Evolutionary conservation across 2,888 invertebrate species (phyloP), one percentile per base, ranked within the genome.

Genomic region (Diaprepes abbreviatus): DNA sequence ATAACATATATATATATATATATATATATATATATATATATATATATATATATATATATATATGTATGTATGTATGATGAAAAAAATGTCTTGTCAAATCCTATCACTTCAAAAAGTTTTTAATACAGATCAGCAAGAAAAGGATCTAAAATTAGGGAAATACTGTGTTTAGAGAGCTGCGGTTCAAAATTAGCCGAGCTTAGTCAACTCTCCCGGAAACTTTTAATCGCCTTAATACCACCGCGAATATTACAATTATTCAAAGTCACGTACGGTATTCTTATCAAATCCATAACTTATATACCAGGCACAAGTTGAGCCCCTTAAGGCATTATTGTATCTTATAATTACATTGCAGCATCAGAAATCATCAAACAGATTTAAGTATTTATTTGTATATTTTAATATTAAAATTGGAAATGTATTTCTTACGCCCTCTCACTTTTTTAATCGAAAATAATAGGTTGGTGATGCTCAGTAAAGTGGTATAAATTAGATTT

Each of bases 231-330:
- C 57, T 67, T 67, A 73, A 70, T 59, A 63, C 70, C 70, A 64
- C 54, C 65, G 67, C 60, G 67, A 70, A 70, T 64, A 72, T 66
- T 70, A 73, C 70, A 70, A 64, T 73, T 73, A 73, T 73, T 73
- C 72, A 66, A 70, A 73, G 72, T 73, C 72, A 73, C 72, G 72
- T 73, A 66, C 70, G 58, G 48, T 48, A 73, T 73, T 73, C 72
- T 73, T 73, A 73, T 73, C 72, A 73, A 73, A 73, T 73, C 70
- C 70, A 73, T 73, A 73, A 73, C 67, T 73, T 73, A 72, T 64
- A 70, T 66, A 73, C 40, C 70, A 67, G 66, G 66, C 70, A 57
- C 57, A 66, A 71, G 55, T 67, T 64, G 38, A 60, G 66, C 31
- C 64, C 72, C 69, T 66, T 54, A 31, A 50, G 72, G 69, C 70